Evolutionary conservation across 1,140 invertebrate species (phyloP), one percentile per base, ranked within the genome.

Genomic region (Zaprionus tsacasi): DNA sequence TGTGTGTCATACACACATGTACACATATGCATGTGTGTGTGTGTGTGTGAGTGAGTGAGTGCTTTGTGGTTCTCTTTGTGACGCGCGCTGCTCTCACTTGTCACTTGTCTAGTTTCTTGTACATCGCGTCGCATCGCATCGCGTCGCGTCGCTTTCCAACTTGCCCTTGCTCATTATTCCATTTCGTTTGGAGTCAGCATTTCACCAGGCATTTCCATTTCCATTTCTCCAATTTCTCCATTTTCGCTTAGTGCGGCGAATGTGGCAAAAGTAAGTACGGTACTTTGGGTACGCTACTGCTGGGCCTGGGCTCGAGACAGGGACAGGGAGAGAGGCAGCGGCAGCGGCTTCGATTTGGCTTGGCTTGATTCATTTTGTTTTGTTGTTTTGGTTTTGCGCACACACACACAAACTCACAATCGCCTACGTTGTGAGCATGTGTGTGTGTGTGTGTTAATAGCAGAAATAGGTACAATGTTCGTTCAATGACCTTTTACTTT

Each of bases 401-500:
- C 12, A 52, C 59, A 52, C 38, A 58, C 48, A 40, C 8, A 45
- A n/a, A 55, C 10, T 66, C 61, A 69, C 70, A 74, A 66, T 75
- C 67, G 73, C 55, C 59, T 65, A 65, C 55, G 36, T 50, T 50
- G 57, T 63, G 65, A n/a, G n/a, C n/a, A 57, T 50, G 36, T 71
- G 59, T 35, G 30, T 70, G 27, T 61, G 63, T 71, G 64, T 70
- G 64, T 79, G 79, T 45, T 64, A 76, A 78, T 78, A 67, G 68
- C 72, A 78, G 78, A 83, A 89, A 89, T 88, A 89, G 73, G 83
- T 88, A 87, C 83, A 87, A 88, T 83, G 70, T 88, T 78, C 85
- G 83, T 89, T 79, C 83, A 88, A 83, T 89, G 83, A 88, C 85
- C 80, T 89, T 89, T 88, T 89, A 89, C 80, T 81, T 88, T 88